phyloP scores from a whole-genome alignment of 2,888 invertebrate genomes.

The Criorhina ranunculi region DNA sequence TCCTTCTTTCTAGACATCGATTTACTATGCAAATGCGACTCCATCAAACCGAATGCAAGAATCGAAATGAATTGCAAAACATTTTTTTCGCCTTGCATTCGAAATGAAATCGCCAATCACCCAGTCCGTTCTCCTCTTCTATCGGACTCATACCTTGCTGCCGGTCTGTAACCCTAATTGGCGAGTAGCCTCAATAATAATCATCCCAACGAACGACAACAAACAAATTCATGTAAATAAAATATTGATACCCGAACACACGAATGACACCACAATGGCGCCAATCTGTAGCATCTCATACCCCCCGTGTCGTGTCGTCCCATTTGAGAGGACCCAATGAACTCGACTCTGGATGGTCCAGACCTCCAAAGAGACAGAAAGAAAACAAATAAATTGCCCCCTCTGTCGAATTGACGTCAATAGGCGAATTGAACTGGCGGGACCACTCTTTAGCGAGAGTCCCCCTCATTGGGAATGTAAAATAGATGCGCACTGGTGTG shows the following conservation, averaged over 20 bases:
- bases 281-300: neutral
- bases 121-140: neutral
- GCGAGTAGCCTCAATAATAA: conserved; percentile 46
- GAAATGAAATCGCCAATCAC: conserved; percentile 16
- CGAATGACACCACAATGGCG: conserved; percentile 51
- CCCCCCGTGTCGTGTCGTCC: neutral
- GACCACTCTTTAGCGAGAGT: conserved; percentile 10
- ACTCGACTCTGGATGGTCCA: conserved; percentile 38
- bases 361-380: conserved; percentile 13
- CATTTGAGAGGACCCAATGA: conserved; percentile 42
- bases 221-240: conserved; percentile 42
- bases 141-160: conserved; percentile 17
- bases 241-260: conserved; percentile 23
- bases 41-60: neutral
- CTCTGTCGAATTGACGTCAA: conserved; percentile 59
- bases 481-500: conserved; percentile 53
- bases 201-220: neutral
- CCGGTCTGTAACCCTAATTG: conserved; percentile 65
- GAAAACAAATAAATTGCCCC: conserved; percentile 23
- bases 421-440: conserved; percentile 44
- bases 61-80: conserved; percentile 23
- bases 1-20: conserved; percentile 6
- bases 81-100: conserved; percentile 29
- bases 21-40: conserved; percentile 22
- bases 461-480: conserved; percentile 53